Evolutionary conservation across 1,140 invertebrate species (phyloP).

Genomic region (Philotrypesis tridentata): DNA sequence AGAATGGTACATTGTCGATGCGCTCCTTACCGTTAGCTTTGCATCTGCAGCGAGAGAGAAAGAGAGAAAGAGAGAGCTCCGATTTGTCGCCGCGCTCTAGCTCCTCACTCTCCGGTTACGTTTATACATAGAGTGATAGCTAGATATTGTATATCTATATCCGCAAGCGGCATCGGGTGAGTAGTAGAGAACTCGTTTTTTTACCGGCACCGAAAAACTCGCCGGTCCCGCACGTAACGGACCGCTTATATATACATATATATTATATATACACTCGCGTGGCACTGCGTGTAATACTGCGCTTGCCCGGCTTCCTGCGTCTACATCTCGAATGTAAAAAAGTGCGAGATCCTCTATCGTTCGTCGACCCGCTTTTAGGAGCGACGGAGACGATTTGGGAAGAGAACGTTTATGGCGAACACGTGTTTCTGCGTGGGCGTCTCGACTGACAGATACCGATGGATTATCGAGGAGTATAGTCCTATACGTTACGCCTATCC

Average conservation of each 20-base stretch:
- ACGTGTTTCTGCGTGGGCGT: not conserved
- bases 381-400: not conserved
- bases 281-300: not conserved
- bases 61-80: too few species aligned
- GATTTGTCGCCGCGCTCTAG: constrained; percentile 15
- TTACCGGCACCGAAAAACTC: constrained; percentile 3
- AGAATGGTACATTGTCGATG: constrained; percentile 19
- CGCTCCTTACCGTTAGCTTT: constrained; percentile 15
- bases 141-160: not conserved
- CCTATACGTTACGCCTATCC: too few species aligned
- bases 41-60: too few species aligned
- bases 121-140: not conserved
- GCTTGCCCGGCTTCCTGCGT: not conserved
- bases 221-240: constrained; percentile 4
- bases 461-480: not conserved
- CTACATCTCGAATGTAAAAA: not conserved
- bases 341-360: constrained; percentile 16
- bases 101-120: not conserved
- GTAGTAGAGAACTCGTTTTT: constrained; percentile 27
- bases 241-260: not conserved
- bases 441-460: not conserved
- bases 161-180: not conserved
- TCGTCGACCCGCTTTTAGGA: not conserved
- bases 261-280: too few species aligned
- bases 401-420: not conserved